A percentile compares a stretch with the other conserved stretches of the same genome.
Conservation (phyloP, 1,140 invertebrate species). For the Calephelis nemesis region DNA sequence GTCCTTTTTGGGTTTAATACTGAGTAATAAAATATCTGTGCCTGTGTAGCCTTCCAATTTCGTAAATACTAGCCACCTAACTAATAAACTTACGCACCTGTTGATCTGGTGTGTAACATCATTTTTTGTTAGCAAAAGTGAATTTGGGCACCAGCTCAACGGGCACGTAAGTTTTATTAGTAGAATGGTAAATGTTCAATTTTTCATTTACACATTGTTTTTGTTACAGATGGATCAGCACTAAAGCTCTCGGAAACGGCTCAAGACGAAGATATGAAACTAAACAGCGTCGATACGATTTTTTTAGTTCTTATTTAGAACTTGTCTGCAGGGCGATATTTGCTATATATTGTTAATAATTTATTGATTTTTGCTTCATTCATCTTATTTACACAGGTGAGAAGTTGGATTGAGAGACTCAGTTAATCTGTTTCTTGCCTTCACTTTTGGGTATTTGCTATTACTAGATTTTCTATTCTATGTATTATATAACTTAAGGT, state of each 20-base stretch:
- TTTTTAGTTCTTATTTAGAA: constrained; percentile 32
- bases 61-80: too few relatives aligned
- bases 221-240: constrained; percentile 69
- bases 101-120: too few relatives aligned
- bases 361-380: constrained; percentile 47
- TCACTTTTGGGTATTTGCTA: not conserved
- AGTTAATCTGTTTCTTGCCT: not conserved
- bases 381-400: not conserved
- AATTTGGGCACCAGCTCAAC: too few relatives aligned
- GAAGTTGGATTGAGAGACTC: not conserved
- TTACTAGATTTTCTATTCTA: constrained; percentile 4
- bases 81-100: too few relatives aligned
- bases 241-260: constrained; percentile 43
- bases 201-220: not conserved
- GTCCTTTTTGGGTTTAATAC: too few relatives aligned
- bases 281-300: constrained; percentile 38
- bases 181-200: too few relatives aligned
- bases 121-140: too few relatives aligned
- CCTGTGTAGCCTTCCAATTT: too few relatives aligned
- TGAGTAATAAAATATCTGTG: too few relatives aligned
- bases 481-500: constrained; percentile 4
- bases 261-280: constrained; percentile 33
- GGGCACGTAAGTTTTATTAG: too few relatives aligned
- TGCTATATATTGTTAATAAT: constrained; percentile 62
- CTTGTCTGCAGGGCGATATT: constrained; percentile 28